Evolutionary conservation across 2,113 vertebrate species (phyloP).

Genomic region (Pongo abelii): DNA sequence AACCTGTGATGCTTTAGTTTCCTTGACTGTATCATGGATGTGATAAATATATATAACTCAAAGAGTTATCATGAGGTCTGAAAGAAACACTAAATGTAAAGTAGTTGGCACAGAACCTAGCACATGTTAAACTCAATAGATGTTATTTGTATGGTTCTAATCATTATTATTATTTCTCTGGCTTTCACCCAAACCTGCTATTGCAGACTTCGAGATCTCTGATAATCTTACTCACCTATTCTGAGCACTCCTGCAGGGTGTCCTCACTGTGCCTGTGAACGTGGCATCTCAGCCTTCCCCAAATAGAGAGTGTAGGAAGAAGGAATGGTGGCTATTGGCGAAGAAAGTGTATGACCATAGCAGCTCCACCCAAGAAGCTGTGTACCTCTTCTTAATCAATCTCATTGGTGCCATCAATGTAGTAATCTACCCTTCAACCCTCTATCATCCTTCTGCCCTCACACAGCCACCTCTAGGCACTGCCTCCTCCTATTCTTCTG

Average conservation of each 20-base stretch:
- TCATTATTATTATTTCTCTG: slow-evolving; percentile 42
- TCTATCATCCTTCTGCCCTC: neutral
- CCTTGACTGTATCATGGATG: neutral
- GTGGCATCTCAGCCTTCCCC: neutral
- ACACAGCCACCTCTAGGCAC: neutral
- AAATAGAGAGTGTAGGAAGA: neutral
- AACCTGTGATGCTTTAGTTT: neutral
- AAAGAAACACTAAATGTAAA: slow-evolving; percentile 12
- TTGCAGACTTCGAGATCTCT: neutral
- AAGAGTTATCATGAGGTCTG: neutral
- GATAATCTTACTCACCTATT: neutral
- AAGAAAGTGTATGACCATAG: neutral
- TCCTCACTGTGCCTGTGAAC: neutral
- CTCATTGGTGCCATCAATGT: neutral
- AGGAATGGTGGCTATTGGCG: accelerated
- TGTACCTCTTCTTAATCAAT: neutral
- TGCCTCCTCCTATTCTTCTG: neutral
- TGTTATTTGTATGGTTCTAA: slow-evolving; percentile 21
- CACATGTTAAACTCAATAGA: neutral
- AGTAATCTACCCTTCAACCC: neutral
- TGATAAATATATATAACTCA: slow-evolving; percentile 27
- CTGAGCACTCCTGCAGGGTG: neutral
- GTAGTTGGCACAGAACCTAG: neutral
- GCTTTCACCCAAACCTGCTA: neutral
- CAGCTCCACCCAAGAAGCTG: neutral